phyloP scores from a whole-genome alignment of 2,797 vertebrate species.

The Lerista edwardsae region DNA sequence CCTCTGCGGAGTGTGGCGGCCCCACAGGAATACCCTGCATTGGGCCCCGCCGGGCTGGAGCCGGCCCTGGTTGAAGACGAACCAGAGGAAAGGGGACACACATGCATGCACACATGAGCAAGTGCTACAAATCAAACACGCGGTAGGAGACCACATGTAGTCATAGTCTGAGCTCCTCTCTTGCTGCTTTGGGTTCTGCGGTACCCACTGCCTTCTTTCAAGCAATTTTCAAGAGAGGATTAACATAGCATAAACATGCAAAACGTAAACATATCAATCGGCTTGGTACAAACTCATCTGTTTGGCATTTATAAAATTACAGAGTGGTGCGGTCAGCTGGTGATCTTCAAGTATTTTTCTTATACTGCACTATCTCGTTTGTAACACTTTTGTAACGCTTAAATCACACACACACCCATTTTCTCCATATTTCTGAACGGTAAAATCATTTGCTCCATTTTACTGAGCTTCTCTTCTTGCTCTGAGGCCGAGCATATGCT shows the following conservation, averaged over 20 bases:
- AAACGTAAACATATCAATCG: background rate
- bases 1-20: no score
- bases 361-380: background rate
- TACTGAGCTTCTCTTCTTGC: background rate
- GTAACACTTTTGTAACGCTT: background rate
- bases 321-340: background rate
- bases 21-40: no score
- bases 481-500: background rate
- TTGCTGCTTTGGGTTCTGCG: background rate
- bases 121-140: background rate
- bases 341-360: background rate
- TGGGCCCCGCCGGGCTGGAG: no score
- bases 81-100: background rate
- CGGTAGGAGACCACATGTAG: background rate
- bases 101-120: background rate
- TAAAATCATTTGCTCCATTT: background rate
- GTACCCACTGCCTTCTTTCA: background rate
- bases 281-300: background rate
- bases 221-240: background rate
- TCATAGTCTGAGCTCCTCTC: background rate
- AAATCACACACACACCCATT: background rate
- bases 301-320: background rate
- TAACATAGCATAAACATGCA: background rate
- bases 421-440: slow-evolving; percentile 30
- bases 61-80: no score